These are phyloP conservation scores for Antennarius maculatus DNA, from an alignment of 2,797 vertebrate species.

Conservation along the genomic window DNA sequence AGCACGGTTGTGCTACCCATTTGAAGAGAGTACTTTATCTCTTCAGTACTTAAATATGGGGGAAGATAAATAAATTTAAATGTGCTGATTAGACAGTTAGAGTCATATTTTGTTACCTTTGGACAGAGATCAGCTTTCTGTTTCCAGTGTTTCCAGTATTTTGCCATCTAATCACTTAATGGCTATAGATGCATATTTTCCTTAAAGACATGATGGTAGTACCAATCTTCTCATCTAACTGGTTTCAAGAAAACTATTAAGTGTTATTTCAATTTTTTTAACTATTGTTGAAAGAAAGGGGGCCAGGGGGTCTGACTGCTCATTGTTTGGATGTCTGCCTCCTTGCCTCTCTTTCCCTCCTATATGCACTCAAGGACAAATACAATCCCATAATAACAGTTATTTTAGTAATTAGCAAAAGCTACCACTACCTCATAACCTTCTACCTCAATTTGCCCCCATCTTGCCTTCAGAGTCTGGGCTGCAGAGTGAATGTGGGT, in stretches of 20 bases:
- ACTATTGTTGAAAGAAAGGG: slow-evolving; percentile 12
- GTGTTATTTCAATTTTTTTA: slow-evolving; percentile 17
- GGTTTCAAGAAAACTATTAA: slow-evolving; percentile 6
- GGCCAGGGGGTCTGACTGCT: slow-evolving; percentile 16
- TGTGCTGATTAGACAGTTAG: not conserved
- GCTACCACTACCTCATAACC: slow-evolving; percentile 54
- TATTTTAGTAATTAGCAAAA: slow-evolving; percentile 72
- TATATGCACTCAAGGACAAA: slow-evolving; percentile 70
- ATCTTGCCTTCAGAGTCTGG: slow-evolving; percentile 25
- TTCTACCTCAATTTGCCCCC: slow-evolving; percentile 36
- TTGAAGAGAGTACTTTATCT: too few relatives aligned
- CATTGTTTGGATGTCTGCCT: slow-evolving; percentile 32
- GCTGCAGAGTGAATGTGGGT: slow-evolving; percentile 28
- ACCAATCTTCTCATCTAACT: slow-evolving; percentile 4
- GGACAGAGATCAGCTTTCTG: not conserved
- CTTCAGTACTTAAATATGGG: too few relatives aligned
- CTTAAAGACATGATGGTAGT: not conserved
- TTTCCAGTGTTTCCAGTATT: not conserved
- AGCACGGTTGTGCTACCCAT: too few relatives aligned
- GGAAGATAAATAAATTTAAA: not conserved
- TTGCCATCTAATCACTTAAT: not conserved
- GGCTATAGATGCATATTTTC: not conserved
- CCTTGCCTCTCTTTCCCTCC: slow-evolving; percentile 17
- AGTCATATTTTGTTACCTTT: not conserved
- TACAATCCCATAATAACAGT: slow-evolving; percentile 79